Evolutionary conservation across 2,797 vertebrate species (phyloP), one percentile per base, ranked within the genome.

Genomic region (Clarias platycephalus): DNA sequence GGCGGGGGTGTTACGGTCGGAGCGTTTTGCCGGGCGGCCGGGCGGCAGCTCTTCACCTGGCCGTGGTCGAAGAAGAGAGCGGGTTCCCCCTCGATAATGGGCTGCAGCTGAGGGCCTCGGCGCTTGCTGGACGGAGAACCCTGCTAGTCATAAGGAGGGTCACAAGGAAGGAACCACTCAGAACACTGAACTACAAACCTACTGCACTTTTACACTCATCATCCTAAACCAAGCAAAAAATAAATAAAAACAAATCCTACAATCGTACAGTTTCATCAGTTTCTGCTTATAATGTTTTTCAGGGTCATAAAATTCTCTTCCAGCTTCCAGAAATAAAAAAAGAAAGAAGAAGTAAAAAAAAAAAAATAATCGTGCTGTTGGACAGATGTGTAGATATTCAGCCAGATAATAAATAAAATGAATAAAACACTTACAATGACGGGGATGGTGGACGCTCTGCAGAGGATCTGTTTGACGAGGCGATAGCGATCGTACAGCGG

Each of bases 111-210:
- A 92, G 96, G 98, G 87, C 97, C 97, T 97, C 98, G 95, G 94
- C 97, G 96, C 95, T 98, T 99, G 97, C 96, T 99, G 95, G 98
- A 98, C 91, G 98, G 98, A 90, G 98, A 99, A 81, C 97, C 97
- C 98, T 99, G 97, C 94, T 93, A 3, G 8, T 71, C 49, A 53
- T 53, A 53, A 53, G 95, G 94, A 93, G 88, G 93, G 95, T 93
- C 91, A 97, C 93, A 96, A 95, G 96, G 85, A 94, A 83, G 91
- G 94, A 94, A 93, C 91, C 90, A 89, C 85, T 86, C 84, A 44
- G 28, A 83, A 78, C 82, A 81, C 88, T 72, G 67, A 80, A 28
- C 57, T 49, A 53, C 82, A 58, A 31, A 55, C 63, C 62, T n/a
- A 66, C 55, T 37, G n/a, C 75, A 62, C 20, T 28, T 58, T 79